These are phyloP conservation scores for Podocnemis expansa DNA, from an alignment of 2,113 vertebrate genomes.

Conservation along the genomic window DNA sequence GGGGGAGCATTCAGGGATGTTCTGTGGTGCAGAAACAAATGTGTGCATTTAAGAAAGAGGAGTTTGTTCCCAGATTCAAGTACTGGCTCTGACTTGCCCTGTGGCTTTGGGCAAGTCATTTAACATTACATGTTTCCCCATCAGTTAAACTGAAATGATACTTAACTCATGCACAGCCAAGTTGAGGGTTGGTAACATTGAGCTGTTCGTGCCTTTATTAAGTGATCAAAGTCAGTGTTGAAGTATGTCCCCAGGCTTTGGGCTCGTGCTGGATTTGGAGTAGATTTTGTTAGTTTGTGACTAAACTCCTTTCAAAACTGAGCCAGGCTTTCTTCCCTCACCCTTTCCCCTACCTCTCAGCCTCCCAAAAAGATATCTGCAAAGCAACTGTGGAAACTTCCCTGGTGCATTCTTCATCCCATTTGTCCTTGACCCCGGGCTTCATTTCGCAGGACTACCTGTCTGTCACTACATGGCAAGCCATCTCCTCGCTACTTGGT, in stretches of 20 bases:
- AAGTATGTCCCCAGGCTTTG: not conserved
- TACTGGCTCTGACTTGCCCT: conserved; percentile 30
- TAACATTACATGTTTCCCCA: conserved; percentile 14
- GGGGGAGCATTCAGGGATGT: not conserved
- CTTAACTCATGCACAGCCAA: not conserved
- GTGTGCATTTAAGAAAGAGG: not conserved
- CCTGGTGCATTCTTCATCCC: conserved; percentile 13
- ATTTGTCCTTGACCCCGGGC: conserved; percentile 33
- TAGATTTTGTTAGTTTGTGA: not conserved
- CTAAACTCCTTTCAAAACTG: not conserved
- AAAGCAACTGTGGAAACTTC: conserved; percentile 42
- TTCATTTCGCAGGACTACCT: conserved; percentile 3
- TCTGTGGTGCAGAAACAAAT: not conserved
- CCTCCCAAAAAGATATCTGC: not conserved
- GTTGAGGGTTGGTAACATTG: not conserved
- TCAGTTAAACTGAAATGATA: not conserved
- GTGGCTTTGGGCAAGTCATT: not conserved
- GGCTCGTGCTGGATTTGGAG: not conserved
- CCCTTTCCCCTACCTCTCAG: not conserved
- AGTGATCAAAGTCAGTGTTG: not conserved
- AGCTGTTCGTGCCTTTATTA: not conserved
- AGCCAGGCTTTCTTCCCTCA: not conserved
- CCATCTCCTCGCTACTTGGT: not conserved
- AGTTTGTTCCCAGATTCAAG: not conserved
- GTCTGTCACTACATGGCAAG: not conserved